Base-by-base conservation (phyloP, 2,113 vertebrate species). In the Patagioenas fasciata region DNA sequence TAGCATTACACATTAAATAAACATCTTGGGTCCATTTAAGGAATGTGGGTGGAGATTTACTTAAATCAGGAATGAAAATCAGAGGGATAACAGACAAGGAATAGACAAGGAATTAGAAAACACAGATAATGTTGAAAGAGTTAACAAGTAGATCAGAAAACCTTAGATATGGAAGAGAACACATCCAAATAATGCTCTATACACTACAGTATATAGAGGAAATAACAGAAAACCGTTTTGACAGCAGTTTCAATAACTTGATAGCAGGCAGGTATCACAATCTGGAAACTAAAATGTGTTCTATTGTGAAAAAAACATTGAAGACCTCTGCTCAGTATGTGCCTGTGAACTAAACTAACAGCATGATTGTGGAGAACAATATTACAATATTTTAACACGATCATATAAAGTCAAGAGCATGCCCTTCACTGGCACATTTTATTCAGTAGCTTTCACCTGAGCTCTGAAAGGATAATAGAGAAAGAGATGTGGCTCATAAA, bases 41-140 rank as follows among this genome's bases (percentile, higher is more conserved):
- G 62, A 94, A 74, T 70, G 17, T 38, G 86, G 26, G n/a, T 87
- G 58, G 44, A 67, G 47, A 72, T 89, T 92, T 95, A 36, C 47
- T 92, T 91, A 93, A 97, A 96, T 56, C 28, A 58, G 57, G 18
- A 20, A 85, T 95, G 34, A 80, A 78, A 96, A 78, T 80, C 42
- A n/a, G 32, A 87, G 26, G 31, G 28, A 34, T 91, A 80, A 65
- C 18, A 88, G 38, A 58, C 47, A 70, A 70, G 38, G 40, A 66
- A 70, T 32, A 89, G 31, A 60, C 8, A 67, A 40, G 34, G 74
- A 93, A 78, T 74, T 16, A 31, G 60, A 85, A 89, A 95, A 92
- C 8, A 23, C 10, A 65, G 56, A 64, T 82, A 79, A 61, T 38
- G 10, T 21, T 80, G 34, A 26, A 93, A 71, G 72, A 81, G 28